phyloP scores from a whole-genome alignment of 2,113 vertebrate species.

The Cervus canadensis region DNA sequence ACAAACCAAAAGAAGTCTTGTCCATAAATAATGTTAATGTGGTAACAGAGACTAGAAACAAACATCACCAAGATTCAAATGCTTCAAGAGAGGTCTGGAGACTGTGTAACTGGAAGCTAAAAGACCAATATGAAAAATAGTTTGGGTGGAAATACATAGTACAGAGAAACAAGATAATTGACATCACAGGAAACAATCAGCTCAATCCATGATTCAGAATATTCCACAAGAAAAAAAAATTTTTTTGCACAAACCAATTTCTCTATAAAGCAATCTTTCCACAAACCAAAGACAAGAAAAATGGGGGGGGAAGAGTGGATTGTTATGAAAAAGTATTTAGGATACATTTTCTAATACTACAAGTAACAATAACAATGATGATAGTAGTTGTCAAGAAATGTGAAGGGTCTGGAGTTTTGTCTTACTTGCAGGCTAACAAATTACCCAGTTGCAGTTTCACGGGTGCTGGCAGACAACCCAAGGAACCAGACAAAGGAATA shows the following conservation, averaged over 20 bases:
- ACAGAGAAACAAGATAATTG: not conserved
- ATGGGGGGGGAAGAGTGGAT: not conserved
- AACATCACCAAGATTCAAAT: not conserved
- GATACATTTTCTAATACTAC: not conserved
- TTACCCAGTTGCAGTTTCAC: not conserved
- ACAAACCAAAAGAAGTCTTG: not conserved
- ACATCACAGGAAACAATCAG: not conserved
- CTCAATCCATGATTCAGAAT: not conserved
- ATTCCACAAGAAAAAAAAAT: not conserved
- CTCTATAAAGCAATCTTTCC: not conserved
- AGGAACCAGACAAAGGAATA: not conserved
- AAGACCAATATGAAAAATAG: not conserved
- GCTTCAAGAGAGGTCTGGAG: not conserved
- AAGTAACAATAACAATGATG: not conserved
- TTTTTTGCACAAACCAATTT: not conserved
- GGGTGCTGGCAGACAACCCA: not conserved
- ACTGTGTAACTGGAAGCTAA: not conserved
- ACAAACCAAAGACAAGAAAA: not conserved
- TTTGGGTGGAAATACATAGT: not conserved
- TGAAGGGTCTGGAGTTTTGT: not conserved
- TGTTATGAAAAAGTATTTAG: not conserved
- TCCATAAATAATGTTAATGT: not conserved
- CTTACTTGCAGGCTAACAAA: not conserved
- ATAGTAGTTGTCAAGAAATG: not conserved
- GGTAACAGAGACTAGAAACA: not conserved